phyloP scores from a whole-genome alignment of 2,888 invertebrate genomes.

The Nysson spinosus region DNA sequence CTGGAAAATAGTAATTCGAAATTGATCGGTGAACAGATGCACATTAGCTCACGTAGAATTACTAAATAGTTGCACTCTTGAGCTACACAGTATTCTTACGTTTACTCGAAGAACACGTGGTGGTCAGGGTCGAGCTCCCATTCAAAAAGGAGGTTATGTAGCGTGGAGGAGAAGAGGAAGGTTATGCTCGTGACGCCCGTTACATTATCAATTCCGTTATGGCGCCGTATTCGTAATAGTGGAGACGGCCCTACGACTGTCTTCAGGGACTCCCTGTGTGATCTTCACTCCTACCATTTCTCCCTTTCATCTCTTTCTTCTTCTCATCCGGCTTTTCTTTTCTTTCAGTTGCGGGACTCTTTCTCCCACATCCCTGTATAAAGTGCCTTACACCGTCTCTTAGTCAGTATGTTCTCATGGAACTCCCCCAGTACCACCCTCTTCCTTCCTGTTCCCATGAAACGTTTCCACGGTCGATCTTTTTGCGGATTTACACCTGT shows the following conservation, averaged over 20 bases:
- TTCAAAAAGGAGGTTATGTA: constrained; percentile 73
- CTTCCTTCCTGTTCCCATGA: constrained; percentile 56
- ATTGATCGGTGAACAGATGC: no score
- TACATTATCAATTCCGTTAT: constrained; percentile 77
- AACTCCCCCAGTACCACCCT: constrained; percentile 37
- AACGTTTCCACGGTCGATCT: constrained; percentile 67
- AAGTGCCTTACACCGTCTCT: constrained; percentile 46
- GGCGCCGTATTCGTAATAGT: constrained; percentile 75
- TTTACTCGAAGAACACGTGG: constrained; percentile 59
- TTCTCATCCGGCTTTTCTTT: constrained; percentile 26
- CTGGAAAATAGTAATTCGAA: background rate
- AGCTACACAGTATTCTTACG: constrained; percentile 43
- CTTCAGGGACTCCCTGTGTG: constrained; percentile 65
- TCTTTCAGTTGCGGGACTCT: constrained; percentile 36
- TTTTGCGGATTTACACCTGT: constrained; percentile 75
- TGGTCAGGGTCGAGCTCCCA: constrained; percentile 65
- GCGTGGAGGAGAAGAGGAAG: constrained; percentile 58
- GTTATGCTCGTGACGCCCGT: constrained; percentile 71
- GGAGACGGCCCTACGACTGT: constrained; percentile 66
- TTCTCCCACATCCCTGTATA: constrained; percentile 43
- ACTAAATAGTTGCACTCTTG: constrained; percentile 11
- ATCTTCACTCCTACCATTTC: constrained; percentile 18
- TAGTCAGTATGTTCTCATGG: constrained; percentile 32
- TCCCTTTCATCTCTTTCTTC: constrained; percentile 24
- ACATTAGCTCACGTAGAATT: background rate